phyloP scores from a whole-genome alignment of 35 echinoderm and acorn worm species.

The Lytechinus variegatus region DNA sequence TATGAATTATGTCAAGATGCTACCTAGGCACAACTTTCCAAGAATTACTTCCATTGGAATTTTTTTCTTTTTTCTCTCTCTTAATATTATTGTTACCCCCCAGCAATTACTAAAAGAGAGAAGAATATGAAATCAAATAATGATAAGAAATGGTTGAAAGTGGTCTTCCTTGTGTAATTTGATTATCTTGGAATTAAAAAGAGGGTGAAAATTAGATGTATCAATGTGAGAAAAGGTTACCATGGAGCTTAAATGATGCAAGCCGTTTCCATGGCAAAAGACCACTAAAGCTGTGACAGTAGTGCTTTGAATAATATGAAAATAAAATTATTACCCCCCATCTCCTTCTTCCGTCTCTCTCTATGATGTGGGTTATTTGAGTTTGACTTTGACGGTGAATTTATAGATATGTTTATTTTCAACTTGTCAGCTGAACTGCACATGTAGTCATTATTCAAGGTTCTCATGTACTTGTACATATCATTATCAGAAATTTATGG shows the following conservation, averaged over 20 bases:
- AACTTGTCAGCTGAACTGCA: no score
- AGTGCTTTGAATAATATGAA: background rate
- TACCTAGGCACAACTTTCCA: no score
- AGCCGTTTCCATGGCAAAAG: conserved; percentile 1
- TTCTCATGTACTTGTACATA: no score
- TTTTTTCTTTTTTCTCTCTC: no score
- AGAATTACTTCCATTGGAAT: no score
- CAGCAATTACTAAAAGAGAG: no score
- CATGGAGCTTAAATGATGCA: background rate
- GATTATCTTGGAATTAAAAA: background rate
- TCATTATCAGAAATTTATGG: no score
- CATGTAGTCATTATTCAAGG: no score
- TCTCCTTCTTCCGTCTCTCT: background rate
- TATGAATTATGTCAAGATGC: no score
- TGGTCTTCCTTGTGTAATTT: background rate
- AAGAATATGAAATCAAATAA: no score
- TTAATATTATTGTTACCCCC: no score
- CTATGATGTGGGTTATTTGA: background rate
- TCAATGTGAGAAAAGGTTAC: background rate
- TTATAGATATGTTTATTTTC: background rate
- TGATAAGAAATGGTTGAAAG: no score
- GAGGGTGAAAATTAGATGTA: background rate
- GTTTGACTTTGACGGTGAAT: background rate
- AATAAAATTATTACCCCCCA: background rate
- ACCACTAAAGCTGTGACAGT: background rate